A percentile compares a stretch with the other conserved stretches of the same genome.
These are phyloP conservation scores for Orchestes rusci DNA, from an alignment of 2,888 invertebrate species.

Conservation along the genomic window DNA sequence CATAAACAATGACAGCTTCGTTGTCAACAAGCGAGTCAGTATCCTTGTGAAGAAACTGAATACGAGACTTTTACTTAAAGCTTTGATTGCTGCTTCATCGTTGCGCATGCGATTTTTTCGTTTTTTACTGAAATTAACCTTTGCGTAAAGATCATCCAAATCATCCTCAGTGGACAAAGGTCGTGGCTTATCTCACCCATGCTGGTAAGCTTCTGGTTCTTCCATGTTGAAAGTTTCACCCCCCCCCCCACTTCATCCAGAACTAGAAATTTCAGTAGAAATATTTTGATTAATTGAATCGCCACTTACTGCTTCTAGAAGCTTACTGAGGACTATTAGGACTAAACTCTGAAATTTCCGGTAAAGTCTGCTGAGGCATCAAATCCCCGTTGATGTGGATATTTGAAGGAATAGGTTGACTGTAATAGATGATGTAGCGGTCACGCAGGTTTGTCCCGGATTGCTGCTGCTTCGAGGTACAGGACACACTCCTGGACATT, in stretches of 20 bases:
- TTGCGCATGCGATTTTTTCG: constrained; percentile 74
- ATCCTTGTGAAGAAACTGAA: constrained; percentile 52
- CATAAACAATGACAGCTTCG: constrained; percentile 74
- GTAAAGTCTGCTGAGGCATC: constrained; percentile 40
- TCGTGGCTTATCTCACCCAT: constrained; percentile 61
- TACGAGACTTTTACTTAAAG: constrained; percentile 68
- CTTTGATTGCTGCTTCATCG: constrained; percentile 74
- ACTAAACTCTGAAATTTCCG: constrained; percentile 49
- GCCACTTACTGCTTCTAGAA: constrained; percentile 61
- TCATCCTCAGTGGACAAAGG: constrained; percentile 64
- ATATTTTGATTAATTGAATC: too few species aligned
- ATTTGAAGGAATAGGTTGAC: constrained; percentile 43
- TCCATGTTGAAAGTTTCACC: constrained; percentile 43
- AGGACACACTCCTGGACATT: constrained; percentile 42
- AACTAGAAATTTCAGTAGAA: too few species aligned
- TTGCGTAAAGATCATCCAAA: constrained; percentile 61
- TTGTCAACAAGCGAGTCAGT: constrained; percentile 62
- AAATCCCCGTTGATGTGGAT: constrained; percentile 36
- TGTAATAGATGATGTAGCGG: too few species aligned
- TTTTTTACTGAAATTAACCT: constrained; percentile 70
- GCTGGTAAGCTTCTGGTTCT: constrained; percentile 64
- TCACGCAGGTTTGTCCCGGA: too few species aligned
- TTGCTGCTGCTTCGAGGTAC: constrained; percentile 43
- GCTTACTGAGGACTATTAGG: constrained; percentile 53
- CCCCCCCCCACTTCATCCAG: constrained; percentile 51